Base-by-base conservation (phyloP, 2,113 vertebrate genomes). In the Eublepharis macularius region DNA sequence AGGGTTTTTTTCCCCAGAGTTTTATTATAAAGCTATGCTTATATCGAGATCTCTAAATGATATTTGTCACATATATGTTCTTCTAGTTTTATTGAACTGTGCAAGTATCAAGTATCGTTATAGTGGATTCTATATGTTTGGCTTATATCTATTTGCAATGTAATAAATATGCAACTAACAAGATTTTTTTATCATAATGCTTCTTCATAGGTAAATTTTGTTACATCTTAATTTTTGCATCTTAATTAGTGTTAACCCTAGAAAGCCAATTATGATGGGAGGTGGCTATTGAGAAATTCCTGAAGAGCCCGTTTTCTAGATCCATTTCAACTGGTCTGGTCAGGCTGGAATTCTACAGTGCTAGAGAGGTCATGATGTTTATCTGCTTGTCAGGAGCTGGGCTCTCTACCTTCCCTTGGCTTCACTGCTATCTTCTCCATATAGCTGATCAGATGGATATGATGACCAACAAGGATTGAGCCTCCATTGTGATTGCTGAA, bases 21-120 rank as follows among this genome's bases (percentile, higher is more conserved):
- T 83, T 73, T 82, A 41, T 85, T 68, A 72, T 85, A 92, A 89
- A 82, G 87, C 93, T 94, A 87, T 93, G 69, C 87, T 85, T 86
- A 57, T 81, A 47, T 85, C 79, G 39, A 77, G 88, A 12, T 84
- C 60, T 26, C 60, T 63, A 4, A 88, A 86, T 73, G 72, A 88
- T 86, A 75, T 88, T 68, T 81, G 89, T 78, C 75, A 81, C 32
- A 45, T 79, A 57, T 76, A 74, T 88, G 43, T 45, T 68, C 84
- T 91, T 89, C 88, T 87, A 72, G 70, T 79, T 91, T 87, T 79
- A 84, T 83, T 91, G 89, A 65, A 86, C n/a, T 39, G 9, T 73
- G 34, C 11, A 29, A 75, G 11, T 8, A 14, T 32, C 73, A 89
- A 36, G 34, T 26, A 63, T 79, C 57, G 6, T 36, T 74, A 39